Evolutionary conservation across 2,113 vertebrate genomes (phyloP).

Genomic region (Lota lota): DNA sequence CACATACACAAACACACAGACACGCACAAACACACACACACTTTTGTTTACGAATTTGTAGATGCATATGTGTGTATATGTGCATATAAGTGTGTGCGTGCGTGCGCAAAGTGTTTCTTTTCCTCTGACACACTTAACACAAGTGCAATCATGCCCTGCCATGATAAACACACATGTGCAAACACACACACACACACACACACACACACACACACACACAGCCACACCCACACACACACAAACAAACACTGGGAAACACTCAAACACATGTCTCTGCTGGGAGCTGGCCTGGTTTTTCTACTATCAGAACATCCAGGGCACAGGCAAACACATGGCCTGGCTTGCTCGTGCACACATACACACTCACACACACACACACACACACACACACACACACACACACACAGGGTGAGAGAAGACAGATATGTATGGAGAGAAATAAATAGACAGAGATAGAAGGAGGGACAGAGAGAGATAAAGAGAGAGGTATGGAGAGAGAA

Average conservation of each 20-base stretch:
- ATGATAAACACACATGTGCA: slow-evolving; percentile 12
- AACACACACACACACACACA: slow-evolving; percentile 8
- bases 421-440: too few species aligned
- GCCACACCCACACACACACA: slow-evolving; percentile 6
- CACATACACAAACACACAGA: slow-evolving; percentile 13
- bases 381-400: slow-evolving; percentile 8
- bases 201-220: not conserved
- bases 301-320: slow-evolving; percentile 19
- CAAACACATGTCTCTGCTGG: slow-evolving; percentile 40
- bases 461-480: too few species aligned
- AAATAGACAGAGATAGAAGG: too few species aligned
- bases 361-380: slow-evolving; percentile 1
- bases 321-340: not conserved
- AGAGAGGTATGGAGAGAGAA: too few species aligned
- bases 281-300: slow-evolving; percentile 61
- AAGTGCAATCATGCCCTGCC: slow-evolving; percentile 24
- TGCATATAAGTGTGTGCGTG: slow-evolving; percentile 2
- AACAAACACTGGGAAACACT: slow-evolving; percentile 13
- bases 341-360: slow-evolving; percentile 2
- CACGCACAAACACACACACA: slow-evolving; percentile 14
- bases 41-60: not conserved
- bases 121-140: slow-evolving; percentile 45
- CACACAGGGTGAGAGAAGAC: too few species aligned
- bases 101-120: slow-evolving; percentile 1
- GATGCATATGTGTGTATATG: not conserved